A percentile compares a stretch with the other conserved stretches of the same genome.
Conservation (phyloP, 2,797 vertebrate genomes). For the Taeniopygia guttata region DNA sequence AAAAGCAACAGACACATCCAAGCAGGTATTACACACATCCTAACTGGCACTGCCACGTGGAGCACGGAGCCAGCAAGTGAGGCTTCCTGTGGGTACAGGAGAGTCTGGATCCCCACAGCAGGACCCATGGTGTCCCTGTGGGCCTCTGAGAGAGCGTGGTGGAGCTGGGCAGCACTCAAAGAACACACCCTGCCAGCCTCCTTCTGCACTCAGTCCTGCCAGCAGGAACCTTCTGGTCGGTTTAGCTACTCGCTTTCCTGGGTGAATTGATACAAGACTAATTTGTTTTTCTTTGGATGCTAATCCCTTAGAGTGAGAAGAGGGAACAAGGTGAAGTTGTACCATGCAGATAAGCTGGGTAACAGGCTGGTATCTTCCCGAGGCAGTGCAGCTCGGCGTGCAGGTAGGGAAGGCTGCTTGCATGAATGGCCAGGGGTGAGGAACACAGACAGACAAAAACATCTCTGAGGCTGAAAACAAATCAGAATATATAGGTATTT, state of each 20-base stretch:
- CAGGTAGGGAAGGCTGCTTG: background rate
- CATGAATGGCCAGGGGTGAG: background rate
- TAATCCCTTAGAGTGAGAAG: background rate
- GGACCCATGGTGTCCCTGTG: rapidly evolving
- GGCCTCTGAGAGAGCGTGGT: background rate
- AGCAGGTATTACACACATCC: background rate
- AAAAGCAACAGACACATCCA: background rate
- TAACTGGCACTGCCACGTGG: background rate
- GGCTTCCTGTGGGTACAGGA: background rate
- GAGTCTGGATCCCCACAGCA: background rate
- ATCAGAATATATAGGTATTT: conserved; percentile 30
- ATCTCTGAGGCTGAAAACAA: conserved; percentile 11
- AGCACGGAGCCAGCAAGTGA: background rate
- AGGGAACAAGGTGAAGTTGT: background rate
- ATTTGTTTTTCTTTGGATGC: background rate
- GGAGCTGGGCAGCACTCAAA: background rate
- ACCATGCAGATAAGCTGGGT: background rate
- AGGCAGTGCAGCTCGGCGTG: background rate
- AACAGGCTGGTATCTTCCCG: background rate
- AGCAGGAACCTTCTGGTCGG: background rate
- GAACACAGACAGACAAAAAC: background rate
- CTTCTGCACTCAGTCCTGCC: background rate
- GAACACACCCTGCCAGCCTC: background rate
- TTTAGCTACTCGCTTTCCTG: background rate
- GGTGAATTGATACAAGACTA: background rate